These are phyloP conservation scores for Brenthis daphne DNA, from an alignment of 2,888 invertebrate genomes.

Conservation along the genomic window DNA sequence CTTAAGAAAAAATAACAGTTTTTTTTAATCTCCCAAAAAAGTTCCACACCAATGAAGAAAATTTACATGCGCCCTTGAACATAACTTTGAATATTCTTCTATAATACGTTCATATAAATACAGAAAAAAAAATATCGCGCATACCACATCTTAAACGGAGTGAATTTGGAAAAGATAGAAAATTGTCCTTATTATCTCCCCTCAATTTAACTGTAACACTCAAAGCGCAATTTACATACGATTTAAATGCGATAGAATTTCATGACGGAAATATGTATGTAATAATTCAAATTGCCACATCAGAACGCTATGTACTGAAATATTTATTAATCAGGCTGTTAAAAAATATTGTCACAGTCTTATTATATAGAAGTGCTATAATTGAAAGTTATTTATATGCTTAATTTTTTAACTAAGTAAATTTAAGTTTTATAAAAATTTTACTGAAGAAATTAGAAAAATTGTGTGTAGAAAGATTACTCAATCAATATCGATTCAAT, in stretches of 20 bases:
- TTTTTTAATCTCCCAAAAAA: too few relatives aligned
- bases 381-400: neutral
- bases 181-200: neutral
- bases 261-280: slow-evolving; percentile 24
- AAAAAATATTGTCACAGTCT: slow-evolving; percentile 2
- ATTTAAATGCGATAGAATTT: slow-evolving; percentile 9
- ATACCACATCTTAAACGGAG: neutral
- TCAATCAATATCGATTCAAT: too few relatives aligned
- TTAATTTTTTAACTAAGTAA: neutral
- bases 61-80: too few relatives aligned
- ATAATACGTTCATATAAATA: neutral
- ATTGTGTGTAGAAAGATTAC: too few relatives aligned
- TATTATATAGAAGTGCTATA: neutral
- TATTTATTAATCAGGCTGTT: slow-evolving; percentile 24
- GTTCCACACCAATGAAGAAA: too few relatives aligned
- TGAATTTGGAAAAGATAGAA: neutral
- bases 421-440: neutral
- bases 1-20: too few relatives aligned
- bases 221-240: slow-evolving; percentile 16
- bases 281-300: slow-evolving; percentile 21
- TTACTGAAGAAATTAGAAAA: too few relatives aligned
- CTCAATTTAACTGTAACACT: slow-evolving; percentile 7
- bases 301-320: slow-evolving; percentile 19
- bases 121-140: neutral
- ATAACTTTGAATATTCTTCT: neutral